Percentiles rank a stretch among this genome's conserved stretches.
Conservation (phyloP, 2,797 vertebrate genomes). For the Xenopus petersii region DNA sequence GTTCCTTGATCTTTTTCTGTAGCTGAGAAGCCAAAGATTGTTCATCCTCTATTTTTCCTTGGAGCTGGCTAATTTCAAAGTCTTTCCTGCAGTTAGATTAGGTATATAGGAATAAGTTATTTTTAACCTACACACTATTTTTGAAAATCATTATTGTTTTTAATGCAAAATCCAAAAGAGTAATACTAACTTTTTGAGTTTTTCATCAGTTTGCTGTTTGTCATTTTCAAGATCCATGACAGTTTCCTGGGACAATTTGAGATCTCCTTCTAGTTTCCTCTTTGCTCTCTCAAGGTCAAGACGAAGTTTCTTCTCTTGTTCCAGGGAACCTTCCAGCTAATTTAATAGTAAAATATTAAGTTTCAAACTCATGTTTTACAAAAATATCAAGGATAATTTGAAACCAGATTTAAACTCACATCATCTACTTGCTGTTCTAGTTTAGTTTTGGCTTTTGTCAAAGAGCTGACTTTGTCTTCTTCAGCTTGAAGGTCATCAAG, state of each 20-base stretch:
- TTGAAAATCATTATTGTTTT: too few species aligned
- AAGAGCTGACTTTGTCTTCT: constrained; percentile 73
- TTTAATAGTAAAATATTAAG: neutral
- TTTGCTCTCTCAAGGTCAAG: constrained; percentile 80
- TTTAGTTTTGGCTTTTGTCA: constrained; percentile 64
- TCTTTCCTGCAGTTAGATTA: constrained; percentile 65
- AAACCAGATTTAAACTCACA: constrained; percentile 48
- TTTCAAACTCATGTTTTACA: neutral
- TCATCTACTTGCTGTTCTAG: constrained; percentile 61
- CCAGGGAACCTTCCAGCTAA: constrained; percentile 79
- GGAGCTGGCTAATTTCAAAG: constrained; percentile 71
- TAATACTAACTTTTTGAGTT: constrained; percentile 76
- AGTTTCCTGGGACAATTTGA: constrained; percentile 82
- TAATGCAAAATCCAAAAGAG: too few species aligned
- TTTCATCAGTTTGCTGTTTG: constrained; percentile 81
- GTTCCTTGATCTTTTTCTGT: constrained; percentile 81
- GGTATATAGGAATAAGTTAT: too few species aligned
- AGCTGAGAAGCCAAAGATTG: constrained; percentile 64
- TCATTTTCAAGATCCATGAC: constrained; percentile 79
- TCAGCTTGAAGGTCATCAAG: constrained; percentile 82
- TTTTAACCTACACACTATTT: too few species aligned
- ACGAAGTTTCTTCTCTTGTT: constrained; percentile 80
- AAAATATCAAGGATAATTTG: neutral
- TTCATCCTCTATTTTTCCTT: constrained; percentile 71
- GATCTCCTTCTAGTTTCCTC: constrained; percentile 80